Percentiles rank a stretch among this genome's conserved stretches.
Conservation (phyloP, 37 sponge, comb jelly and placozoan species). For the Chondrilla cf. caribensis region DNA sequence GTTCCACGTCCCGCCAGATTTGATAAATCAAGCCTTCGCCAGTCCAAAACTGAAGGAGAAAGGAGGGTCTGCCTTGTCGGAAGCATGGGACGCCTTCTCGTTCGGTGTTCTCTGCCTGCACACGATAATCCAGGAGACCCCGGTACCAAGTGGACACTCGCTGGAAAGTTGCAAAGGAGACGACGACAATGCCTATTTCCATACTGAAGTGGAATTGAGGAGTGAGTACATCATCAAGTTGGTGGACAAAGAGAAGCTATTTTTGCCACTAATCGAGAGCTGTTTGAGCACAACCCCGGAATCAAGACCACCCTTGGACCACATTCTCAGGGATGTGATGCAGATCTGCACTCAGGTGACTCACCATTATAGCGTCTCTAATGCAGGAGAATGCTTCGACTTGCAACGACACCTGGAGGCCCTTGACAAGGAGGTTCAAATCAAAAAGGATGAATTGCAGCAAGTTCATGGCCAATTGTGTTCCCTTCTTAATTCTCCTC, state of each 20-base stretch:
- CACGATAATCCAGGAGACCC: background rate
- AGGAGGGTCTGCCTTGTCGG: no score
- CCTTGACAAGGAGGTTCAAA: background rate
- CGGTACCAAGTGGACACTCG: no score
- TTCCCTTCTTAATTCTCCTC: no score
- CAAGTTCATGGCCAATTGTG: background rate
- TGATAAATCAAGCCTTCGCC: background rate
- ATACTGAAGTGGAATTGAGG: background rate
- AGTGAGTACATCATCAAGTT: background rate
- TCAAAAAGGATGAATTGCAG: background rate
- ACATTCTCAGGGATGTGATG: background rate
- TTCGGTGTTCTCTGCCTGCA: constrained; percentile 14
- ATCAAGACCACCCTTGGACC: background rate
- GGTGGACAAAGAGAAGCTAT: constrained; percentile 1
- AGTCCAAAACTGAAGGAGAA: no score
- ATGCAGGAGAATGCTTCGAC: no score
- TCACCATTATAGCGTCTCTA: no score
- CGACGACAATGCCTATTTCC: background rate
- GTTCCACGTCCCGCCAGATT: constrained; percentile 1
- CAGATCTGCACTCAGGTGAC: background rate
- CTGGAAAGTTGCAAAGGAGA: no score
- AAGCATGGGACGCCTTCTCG: background rate
- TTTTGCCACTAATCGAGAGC: background rate
- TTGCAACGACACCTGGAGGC: background rate
- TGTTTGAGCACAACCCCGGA: background rate